Evolutionary conservation across 2,888 invertebrate species (phyloP), one percentile per base, ranked within the genome.

Genomic region (Pandemis corylana): DNA sequence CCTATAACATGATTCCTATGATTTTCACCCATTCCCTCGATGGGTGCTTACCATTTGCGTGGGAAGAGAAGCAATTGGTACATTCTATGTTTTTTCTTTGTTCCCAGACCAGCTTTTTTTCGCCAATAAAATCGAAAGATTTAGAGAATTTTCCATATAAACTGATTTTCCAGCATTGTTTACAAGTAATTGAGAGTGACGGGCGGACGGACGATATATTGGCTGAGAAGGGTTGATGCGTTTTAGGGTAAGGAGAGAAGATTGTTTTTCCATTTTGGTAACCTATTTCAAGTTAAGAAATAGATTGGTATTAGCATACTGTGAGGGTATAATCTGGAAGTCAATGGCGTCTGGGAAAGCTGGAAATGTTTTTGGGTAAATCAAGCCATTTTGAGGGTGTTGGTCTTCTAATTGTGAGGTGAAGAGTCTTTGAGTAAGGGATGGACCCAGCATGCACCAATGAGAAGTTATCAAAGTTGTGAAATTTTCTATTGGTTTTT

Each of bases 161-260:
- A 51, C 53, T 12, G 59, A 59, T 59, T 59, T 59, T 59, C 51
- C 51, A 15, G 15, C 59, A 59, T 28, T 59, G 28, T 59, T 28
- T 59, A 28, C 59, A 59, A 59, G 53, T 67, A 67, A 67, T 67
- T 67, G 67, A 67, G 67, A 53, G 41, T 67, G 53, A 67, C 67
- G 49, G 42, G n/a, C 53, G 56, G 56, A 56, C 59, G 59, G 28
- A 59, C 59, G 28, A 28, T 59, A 7, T 59, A 59, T 59, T 28
- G 28, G 28, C 12, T 28, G 59, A 59, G 59, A 59, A 59, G 59
- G 59, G 28, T 59, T 59, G 59, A 28, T 59, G 28, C 28, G 59
- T 59, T 59, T 59, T 59, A 59, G 59, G 59, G 20, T 59, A 59
- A 59, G 59, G 0, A 59, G 59, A 20, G 59, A 10, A 28, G 59